A percentile compares a stretch with the other conserved stretches of the same genome.
Conservation (phyloP, 1,140 invertebrate species). For the Saccostrea echinata region DNA sequence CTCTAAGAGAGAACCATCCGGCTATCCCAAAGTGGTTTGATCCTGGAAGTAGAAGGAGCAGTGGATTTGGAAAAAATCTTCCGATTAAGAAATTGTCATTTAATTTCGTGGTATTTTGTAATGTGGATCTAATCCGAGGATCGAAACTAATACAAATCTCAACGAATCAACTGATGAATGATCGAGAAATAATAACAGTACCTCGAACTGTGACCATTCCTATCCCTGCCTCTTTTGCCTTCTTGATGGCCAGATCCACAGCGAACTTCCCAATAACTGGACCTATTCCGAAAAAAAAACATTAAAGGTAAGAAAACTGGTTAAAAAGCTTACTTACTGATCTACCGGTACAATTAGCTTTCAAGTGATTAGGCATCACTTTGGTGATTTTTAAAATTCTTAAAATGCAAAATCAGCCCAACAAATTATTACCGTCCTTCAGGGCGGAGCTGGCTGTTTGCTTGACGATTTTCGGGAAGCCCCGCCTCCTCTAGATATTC, state of each 20-base stretch:
- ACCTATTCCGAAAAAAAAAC: conserved; percentile 74
- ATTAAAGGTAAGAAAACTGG: too few species aligned
- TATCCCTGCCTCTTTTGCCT: conserved; percentile 90
- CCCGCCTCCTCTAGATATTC: conserved; percentile 81
- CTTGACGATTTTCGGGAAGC: conserved; percentile 86
- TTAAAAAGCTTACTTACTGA: too few species aligned
- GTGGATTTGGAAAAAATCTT: too few species aligned
- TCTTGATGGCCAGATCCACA: conserved; percentile 93
- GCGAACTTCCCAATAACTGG: conserved; percentile 94
- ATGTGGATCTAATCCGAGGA: too few species aligned
- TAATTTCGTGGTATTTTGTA: too few species aligned
- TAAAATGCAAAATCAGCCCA: conserved; percentile 82
- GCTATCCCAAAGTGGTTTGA: conserved; percentile 96
- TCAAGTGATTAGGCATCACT: too few species aligned
- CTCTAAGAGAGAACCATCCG: conserved; percentile 91
- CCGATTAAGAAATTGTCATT: too few species aligned
- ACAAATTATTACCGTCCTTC: conserved; percentile 90
- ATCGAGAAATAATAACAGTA: conserved; percentile 28
- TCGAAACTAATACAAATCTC: too few species aligned
- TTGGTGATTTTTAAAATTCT: neutral
- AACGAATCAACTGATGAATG: too few species aligned
- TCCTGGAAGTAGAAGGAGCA: too few species aligned
- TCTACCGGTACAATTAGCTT: neutral
- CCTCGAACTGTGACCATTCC: conserved; percentile 91
- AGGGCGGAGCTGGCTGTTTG: conserved; percentile 89